Base-by-base conservation (phyloP, 2,888 invertebrate genomes). In the Nomada hirtipes region DNA sequence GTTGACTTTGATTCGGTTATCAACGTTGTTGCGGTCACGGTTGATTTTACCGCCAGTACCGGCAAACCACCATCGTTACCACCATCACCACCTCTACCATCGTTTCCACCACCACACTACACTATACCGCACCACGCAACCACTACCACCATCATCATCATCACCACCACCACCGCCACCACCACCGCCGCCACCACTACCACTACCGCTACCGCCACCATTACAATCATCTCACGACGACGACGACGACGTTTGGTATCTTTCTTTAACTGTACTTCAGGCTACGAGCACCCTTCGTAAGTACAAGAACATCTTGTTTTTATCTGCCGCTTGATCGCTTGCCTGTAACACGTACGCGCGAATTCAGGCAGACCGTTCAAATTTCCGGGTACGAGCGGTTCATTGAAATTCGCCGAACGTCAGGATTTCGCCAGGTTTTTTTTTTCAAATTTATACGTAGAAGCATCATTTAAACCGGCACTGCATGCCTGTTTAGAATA, bases 251-350 rank as follows among this genome's bases (percentile, higher is more conserved):
- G 73, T 74, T 64, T 59, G 55, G 76, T 55, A 70, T 82, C 63
- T 82, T 63, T 67, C 71, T 82, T 75, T 78, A 74, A 72, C 78
- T 55, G 71, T 75, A 68, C 74, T 60, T 60, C 71, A 55, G 74
- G 63, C 77, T 63, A 59, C 74, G 71, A 52, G 29, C 79, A 79
- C 75, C 78, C 75, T 75, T 60, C 69, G 83, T 83, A 76, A 83
- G 83, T 83, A 83, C 57, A 65, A 71, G 63, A 72, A 82, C 71
- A 26, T 63, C 68, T 78, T 47, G 47, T 47, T 70, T 71, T 73
- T 70, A 70, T 73, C 50, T 50, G 15, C 44, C 23, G 52, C 52
- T 79, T 29, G 44, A 64, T 69, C 70, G 64, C 13, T 47, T 65
- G 57, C 57, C 72, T 60, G 82, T 63, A 36, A 20, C 50, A 47